Base-by-base conservation (phyloP, 2,797 vertebrate genomes). In the Spinibarbus caldwelli region DNA sequence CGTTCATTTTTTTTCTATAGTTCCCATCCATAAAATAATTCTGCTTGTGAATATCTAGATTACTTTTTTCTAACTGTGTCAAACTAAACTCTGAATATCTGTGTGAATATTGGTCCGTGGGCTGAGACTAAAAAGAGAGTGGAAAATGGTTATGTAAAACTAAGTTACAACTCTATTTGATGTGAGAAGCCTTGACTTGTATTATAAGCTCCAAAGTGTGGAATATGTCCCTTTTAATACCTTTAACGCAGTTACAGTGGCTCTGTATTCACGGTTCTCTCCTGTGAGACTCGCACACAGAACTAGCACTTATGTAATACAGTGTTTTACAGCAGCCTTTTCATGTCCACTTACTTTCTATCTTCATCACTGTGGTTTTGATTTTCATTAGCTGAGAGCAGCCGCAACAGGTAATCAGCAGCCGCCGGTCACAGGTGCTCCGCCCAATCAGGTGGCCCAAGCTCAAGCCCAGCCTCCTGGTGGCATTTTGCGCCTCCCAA, bases 401-500 rank as follows among this genome's bases (percentile, higher is more conserved):
- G 86, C 94, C 0, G 93, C 94, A 78, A 90, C 94, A 34, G 85
- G 93, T 89, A 94, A 92, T 90, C 93, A 95, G 78, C 95, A 95
- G 91, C 90, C 91, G 0, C 90, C 92, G 0, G 95, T 93, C 67
- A 86, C 93, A 12, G 94, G 94, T 0, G 92, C 95, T 1, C 93
- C 96, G 0, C 94, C 96, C 77, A 96, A 96, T 66, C 95, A 96
- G 90, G 93, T 94, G 2, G 83, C 95, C 0, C 95, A 96, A 76
- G 84, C 92, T 70, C 95, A 94, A 85, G 91, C 95, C 19, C 95
- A 93, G 38, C 90, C 95, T 0, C 95, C 95, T 86, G 94, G 93
- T 12, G 92, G 94, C 47, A 93, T 97, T 85, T 96, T 97, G 52
- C 94, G 97, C 26, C 95, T 97, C 10, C 93, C 96, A n/a, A 98